A percentile compares a stretch with the other conserved stretches of the same genome.
These are phyloP conservation scores for Trichogramma dendrolimi DNA, from an alignment of 2,888 invertebrate species.

Conservation along the genomic window DNA sequence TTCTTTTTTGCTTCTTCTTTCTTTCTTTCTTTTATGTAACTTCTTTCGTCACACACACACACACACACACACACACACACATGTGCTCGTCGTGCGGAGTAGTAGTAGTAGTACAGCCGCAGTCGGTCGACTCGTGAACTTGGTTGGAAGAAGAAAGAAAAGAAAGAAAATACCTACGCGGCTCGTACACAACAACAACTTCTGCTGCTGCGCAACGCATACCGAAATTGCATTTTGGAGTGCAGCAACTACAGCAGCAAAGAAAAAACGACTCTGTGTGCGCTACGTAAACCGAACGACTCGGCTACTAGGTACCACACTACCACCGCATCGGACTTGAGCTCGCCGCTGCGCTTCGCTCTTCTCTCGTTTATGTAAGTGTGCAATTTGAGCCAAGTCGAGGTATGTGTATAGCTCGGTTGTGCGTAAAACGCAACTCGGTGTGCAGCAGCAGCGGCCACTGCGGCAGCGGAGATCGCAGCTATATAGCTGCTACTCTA, in stretches of 20 bases:
- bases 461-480: constrained; percentile 13
- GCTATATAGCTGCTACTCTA: not conserved
- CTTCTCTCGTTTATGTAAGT: constrained; percentile 29
- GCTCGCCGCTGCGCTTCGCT: constrained; percentile 10
- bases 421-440: not conserved
- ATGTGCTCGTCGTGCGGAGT: no score
- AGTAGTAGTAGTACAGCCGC: no score
- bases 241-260: not conserved
- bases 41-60: no score
- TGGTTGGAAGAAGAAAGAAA: no score
- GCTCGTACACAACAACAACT: no score
- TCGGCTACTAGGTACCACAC: no score
- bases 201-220: not conserved
- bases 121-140: no score
- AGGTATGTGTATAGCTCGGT: not conserved
- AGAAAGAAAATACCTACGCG: no score
- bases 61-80: no score
- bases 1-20: no score
- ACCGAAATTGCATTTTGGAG: not conserved
- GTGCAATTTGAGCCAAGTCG: constrained; percentile 30
- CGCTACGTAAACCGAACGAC: no score
- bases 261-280: not conserved
- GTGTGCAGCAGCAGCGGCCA: constrained; percentile 29
- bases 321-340: constrained; percentile 17
- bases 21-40: no score